Evolutionary conservation across 1,140 invertebrate genomes (phyloP).

Genomic region (Dreissena rostriformis): DNA sequence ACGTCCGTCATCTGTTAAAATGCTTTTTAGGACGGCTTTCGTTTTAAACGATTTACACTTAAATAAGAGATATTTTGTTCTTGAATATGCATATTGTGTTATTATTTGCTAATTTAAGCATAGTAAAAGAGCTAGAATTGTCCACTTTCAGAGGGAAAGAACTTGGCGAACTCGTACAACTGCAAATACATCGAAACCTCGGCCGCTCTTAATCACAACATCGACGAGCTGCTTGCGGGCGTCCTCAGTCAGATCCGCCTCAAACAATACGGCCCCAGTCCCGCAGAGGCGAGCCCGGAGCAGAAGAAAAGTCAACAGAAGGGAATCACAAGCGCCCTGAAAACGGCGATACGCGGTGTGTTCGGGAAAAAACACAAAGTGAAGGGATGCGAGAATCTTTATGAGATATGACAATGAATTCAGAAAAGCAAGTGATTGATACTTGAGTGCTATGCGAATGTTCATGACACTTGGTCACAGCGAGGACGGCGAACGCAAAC

Average conservation of each 20-base stretch:
- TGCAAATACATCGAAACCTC: constrained; percentile 93
- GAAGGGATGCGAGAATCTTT: constrained; percentile 50
- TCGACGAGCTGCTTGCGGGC: constrained; percentile 91
- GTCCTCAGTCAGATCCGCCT: constrained; percentile 85
- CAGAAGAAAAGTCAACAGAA: constrained; percentile 39
- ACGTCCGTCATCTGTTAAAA: background rate
- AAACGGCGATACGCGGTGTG: constrained; percentile 38
- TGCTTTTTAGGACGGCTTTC: background rate
- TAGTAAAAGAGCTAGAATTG: background rate
- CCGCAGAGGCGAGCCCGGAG: constrained; percentile 3
- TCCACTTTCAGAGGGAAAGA: constrained; percentile 72
- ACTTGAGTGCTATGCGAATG: too few relatives aligned
- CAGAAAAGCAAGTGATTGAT: background rate
- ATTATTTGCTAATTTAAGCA: background rate
- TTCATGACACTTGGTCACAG: too few relatives aligned
- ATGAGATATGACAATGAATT: constrained; percentile 42
- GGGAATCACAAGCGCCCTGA: constrained; percentile 25
- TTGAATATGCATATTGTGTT: background rate
- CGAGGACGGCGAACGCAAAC: too few relatives aligned
- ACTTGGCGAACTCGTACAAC: constrained; percentile 86
- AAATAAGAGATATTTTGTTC: background rate
- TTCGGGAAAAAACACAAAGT: constrained; percentile 44
- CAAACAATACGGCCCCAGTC: constrained; percentile 51
- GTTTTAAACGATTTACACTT: background rate
- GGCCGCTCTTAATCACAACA: constrained; percentile 89